A percentile compares a stretch with the other conserved stretches of the same genome.
These are phyloP conservation scores for Psittacara wagleri DNA, from an alignment of 2,113 vertebrate species.

Conservation along the genomic window DNA sequence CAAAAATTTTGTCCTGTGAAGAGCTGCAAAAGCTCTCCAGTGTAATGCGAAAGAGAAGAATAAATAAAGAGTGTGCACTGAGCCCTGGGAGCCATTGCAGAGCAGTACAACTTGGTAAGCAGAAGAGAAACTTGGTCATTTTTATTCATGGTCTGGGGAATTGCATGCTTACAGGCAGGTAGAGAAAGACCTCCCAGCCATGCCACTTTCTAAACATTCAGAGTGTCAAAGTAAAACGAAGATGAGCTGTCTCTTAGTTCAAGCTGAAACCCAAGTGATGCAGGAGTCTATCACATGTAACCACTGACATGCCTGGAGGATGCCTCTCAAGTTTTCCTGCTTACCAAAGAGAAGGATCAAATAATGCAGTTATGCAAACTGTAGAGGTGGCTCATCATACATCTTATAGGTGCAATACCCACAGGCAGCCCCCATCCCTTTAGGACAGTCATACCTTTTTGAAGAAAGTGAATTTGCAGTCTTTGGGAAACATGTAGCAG, in stretches of 20 bases:
- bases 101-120: neutral
- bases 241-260: neutral
- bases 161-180: neutral
- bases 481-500: neutral
- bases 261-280: neutral
- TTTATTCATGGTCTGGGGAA: neutral
- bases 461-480: neutral
- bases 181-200: neutral
- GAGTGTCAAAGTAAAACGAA: neutral
- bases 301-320: neutral
- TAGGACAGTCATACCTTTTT: neutral
- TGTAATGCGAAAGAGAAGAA: neutral
- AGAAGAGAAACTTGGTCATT: neutral
- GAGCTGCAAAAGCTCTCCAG: neutral
- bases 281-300: neutral
- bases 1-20: neutral
- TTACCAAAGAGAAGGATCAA: neutral
- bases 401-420: neutral
- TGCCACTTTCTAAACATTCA: neutral
- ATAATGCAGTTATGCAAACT: neutral
- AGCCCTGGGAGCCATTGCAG: neutral
- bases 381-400: neutral
- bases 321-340: neutral
- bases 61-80: neutral
- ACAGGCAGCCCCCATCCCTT: neutral